phyloP scores from a whole-genome alignment of 2,797 vertebrate genomes.

The Spinibarbus caldwelli region DNA sequence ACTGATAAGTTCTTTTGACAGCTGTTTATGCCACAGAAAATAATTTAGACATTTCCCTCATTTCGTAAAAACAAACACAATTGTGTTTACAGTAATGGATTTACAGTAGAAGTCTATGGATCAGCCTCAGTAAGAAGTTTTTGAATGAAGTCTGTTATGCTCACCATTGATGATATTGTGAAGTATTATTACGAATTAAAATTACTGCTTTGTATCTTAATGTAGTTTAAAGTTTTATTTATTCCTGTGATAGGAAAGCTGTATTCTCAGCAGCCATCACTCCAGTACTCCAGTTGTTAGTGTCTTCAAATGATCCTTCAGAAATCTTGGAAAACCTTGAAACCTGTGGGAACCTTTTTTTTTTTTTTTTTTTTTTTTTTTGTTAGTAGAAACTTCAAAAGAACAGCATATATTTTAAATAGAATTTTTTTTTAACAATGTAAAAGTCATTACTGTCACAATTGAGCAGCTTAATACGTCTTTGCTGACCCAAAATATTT shows the following conservation, averaged over 20 bases:
- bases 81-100: too few relatives aligned
- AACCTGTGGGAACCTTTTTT: not conserved
- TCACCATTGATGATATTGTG: not conserved
- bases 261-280: not conserved
- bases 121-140: not conserved
- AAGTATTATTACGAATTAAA: not conserved
- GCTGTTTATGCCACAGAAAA: not conserved
- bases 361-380: not conserved
- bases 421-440: not conserved
- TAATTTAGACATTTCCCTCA: not conserved
- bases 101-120: too few relatives aligned
- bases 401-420: not conserved
- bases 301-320: not conserved
- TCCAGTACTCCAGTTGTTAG: not conserved
- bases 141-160: not conserved
- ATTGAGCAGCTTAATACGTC: not conserved
- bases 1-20: not conserved
- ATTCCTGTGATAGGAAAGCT: not conserved
- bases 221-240: not conserved
- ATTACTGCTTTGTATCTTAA: not conserved
- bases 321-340: not conserved
- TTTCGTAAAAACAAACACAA: not conserved
- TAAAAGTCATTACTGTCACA: not conserved
- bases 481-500: not conserved
- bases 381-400: not conserved